Conservation (phyloP, 2,797 vertebrate species). For the Smutsia temminckii region DNA sequence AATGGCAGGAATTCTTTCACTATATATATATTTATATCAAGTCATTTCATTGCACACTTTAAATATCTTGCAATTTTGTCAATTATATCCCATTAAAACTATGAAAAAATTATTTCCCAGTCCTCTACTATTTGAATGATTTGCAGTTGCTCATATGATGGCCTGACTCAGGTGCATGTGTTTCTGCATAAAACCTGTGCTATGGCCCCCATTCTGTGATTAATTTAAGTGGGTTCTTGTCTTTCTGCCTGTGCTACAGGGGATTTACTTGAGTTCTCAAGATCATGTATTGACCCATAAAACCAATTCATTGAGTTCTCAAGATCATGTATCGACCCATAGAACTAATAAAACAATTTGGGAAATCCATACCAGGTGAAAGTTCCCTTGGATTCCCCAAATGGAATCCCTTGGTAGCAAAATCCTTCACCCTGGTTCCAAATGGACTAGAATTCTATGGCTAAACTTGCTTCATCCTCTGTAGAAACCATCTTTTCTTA, state of each 20-base stretch:
- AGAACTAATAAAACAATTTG: conserved; percentile 41
- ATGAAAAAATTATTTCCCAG: neutral
- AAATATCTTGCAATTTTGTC: neutral
- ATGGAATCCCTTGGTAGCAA: neutral
- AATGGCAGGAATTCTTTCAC: neutral
- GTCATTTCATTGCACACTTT: neutral
- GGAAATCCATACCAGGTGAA: conserved; percentile 22
- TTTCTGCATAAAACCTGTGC: neutral
- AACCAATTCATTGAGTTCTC: neutral
- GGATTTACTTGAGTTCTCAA: neutral
- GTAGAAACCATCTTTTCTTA: neutral
- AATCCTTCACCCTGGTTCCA: neutral
- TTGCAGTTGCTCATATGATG: neutral
- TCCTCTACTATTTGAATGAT: neutral
- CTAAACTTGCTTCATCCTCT: neutral
- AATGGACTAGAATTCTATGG: neutral
- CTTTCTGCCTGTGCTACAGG: neutral
- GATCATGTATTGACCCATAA: neutral
- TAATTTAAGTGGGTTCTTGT: neutral
- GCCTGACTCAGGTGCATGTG: neutral
- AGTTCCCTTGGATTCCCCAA: conserved; percentile 14
- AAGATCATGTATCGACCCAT: neutral
- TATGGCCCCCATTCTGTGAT: neutral
- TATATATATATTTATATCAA: neutral
- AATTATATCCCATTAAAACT: neutral